Evolutionary conservation across 2,797 vertebrate species (phyloP).

Genomic region (Carcharodon carcharias): DNA sequence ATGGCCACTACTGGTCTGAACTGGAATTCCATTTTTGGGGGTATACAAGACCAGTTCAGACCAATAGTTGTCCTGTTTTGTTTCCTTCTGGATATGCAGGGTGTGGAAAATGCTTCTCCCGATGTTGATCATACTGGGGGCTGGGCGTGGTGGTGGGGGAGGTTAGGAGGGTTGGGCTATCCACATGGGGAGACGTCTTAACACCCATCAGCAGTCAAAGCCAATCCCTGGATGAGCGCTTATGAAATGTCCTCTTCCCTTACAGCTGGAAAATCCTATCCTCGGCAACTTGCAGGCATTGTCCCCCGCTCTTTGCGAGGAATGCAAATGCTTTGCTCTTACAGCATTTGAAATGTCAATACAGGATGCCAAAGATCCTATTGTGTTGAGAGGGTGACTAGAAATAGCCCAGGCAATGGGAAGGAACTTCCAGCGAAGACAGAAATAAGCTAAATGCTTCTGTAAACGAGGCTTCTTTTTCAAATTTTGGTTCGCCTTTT

Average conservation of each 20-base stretch:
- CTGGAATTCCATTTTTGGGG: no score
- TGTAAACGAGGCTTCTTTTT: neutral
- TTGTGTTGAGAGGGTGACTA: neutral
- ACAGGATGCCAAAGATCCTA: constrained; percentile 8
- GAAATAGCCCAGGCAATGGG: neutral
- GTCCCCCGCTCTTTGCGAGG: neutral
- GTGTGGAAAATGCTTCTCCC: neutral
- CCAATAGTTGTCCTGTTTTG: no score
- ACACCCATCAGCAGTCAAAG: neutral
- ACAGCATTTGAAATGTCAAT: neutral
- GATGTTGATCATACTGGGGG: neutral
- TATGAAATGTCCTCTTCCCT: neutral
- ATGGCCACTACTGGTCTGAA: no score
- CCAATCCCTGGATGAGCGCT: neutral
- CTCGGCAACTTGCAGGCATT: neutral
- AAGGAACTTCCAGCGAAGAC: neutral
- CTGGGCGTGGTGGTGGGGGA: neutral
- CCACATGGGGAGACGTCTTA: neutral
- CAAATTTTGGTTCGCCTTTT: neutral
- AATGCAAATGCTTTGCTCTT: neutral
- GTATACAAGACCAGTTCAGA: no score
- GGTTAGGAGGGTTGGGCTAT: neutral
- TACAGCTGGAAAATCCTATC: neutral
- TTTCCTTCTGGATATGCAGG: no score
- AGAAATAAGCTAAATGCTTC: neutral